Evolutionary conservation across 1,140 invertebrate species (phyloP), one percentile per base, ranked within the genome.

Genomic region (Drosophila willistoni): DNA sequence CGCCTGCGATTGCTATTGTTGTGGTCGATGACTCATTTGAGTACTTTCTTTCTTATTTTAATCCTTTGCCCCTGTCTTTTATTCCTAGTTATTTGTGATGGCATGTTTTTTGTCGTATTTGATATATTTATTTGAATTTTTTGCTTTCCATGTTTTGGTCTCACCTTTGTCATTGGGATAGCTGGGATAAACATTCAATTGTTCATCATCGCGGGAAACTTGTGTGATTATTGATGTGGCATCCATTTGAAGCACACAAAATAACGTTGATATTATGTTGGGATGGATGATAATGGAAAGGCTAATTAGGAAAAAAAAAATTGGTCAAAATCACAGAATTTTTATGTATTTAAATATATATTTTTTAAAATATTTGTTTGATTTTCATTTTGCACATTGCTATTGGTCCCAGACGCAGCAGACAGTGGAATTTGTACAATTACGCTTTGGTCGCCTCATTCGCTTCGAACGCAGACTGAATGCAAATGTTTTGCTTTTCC

Each of bases 161-260:
- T 95, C 95, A 98, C 97, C 97, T 97, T 97, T 97, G 93, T 97
- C 97, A 93, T 95, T 95, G 93, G 96, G 94, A 95, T 96, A 96
- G 93, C 95, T 95, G 93, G 96, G 94, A 94, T 96, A 96, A 94
- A 95, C 97, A 94, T 96, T 97, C 93, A 97, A 95, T 94, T 97
- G 96, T 94, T 98, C 97, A 95, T 98, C 97, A 96, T 98, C 97
- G 94, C 97, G 96, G 94, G 96, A 97, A 94, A 98, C 97, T 95
- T 98, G 97, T 94, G 97, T 98, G 94, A 98, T 98, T 95, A 98
- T 98, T 95, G 97, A 98, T 96, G 97, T 97, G 95, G 96, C 97
- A 97, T 98, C 97, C 97, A 98, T 98, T 96, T 96, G 56, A 96
- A 95, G 95, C 95, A 95, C 96, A 90, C 87, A 83, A 64, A 79